Base-by-base conservation (phyloP, 2,797 vertebrate genomes). In the Hyperoplus immaculatus region DNA sequence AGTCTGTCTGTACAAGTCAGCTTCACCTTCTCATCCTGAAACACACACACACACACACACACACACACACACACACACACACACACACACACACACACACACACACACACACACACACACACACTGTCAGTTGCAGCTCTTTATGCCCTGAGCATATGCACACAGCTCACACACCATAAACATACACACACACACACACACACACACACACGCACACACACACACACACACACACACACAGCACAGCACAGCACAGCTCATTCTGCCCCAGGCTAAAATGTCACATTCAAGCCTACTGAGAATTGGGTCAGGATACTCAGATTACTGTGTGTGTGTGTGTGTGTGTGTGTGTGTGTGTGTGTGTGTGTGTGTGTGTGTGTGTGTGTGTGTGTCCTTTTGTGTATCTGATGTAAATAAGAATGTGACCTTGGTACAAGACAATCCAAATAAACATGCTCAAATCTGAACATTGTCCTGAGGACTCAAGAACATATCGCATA, bases 1-100 rank as follows among this genome's bases (percentile, higher is more conserved):
- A 97, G 91, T 55, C 98, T 95, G 87, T 99, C 98, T 67, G 90
- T 97, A 91, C 98, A 99, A 0, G 98, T 99, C 89, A 99, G 94
- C 90, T 99, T 99, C 87, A 97, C 96, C 89, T 98, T 97, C 86
- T 96, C 96, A 0, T 87, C 92, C 97, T 99, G 69, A n/a, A 94
- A 77, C 21, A 75, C 56, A 43, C 36, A 61, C 16, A 60, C 57
- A 74, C 50, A 45, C 49, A 47, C 58, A 56, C 45, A 69, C 68
- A 45, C 53, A 58, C 59, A 57, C 46, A 41, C 45, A 71, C 63
- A 64, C 39, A 57, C 39, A 45, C 47, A 51, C 15, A 46, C 6
- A 58, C 39, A 72, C 54, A 39, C 54, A 80, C 12, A 58, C 51
- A 21, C 12, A 45, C 13, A 54, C 50, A 71, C 41, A 69, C 58